Evolutionary conservation across 2,797 vertebrate species (phyloP), one percentile per base, ranked within the genome.

Genomic region (Botia kubotai): DNA sequence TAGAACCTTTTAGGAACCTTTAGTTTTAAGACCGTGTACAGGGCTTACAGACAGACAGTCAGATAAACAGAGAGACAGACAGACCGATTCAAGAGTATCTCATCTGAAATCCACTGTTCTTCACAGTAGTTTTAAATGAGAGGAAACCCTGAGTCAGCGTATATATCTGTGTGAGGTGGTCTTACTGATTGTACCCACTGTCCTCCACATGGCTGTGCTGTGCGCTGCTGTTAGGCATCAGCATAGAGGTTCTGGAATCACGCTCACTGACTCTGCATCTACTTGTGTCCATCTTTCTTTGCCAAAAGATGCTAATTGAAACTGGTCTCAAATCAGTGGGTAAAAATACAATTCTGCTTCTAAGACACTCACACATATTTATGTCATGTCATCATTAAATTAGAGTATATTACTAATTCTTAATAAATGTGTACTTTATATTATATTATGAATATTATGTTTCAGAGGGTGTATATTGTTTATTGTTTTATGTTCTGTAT

Each of bases 181-280:
- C 73, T 73, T 50, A 23, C 6, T 16, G 50, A 85, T 78, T 84
- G 72, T 84, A 84, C 75, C 84, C 84, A 66, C 79, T 80, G 77
- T 75, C 85, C 65, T 86, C 83, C 86, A 86, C 86, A 85, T 73
- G 85, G 85, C 83, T 86, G 85, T 86, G 83, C 86, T 87, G 83
- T 84, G 84, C 83, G 71, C 79, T 87, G 76, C 82, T 84, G 84
- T 82, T 81, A 77, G 65, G n/a, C 81, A 67, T 80, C 78, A 70
- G 60, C 52, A 57, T 17, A 12, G 26, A 29, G 57, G 63, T 39
- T 33, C 33, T 19, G 55, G 69, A 69, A 3, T 39, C 36, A n/a
- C 60, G 75, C 68, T 63, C 52, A 21, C 65, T 77, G 84, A 81
- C 72, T 71, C 48, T 72, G 16, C 57, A 83, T 80, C 66, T 10